Base-by-base conservation (phyloP, 2,113 vertebrate species). In the Rhinoderma darwinii region DNA sequence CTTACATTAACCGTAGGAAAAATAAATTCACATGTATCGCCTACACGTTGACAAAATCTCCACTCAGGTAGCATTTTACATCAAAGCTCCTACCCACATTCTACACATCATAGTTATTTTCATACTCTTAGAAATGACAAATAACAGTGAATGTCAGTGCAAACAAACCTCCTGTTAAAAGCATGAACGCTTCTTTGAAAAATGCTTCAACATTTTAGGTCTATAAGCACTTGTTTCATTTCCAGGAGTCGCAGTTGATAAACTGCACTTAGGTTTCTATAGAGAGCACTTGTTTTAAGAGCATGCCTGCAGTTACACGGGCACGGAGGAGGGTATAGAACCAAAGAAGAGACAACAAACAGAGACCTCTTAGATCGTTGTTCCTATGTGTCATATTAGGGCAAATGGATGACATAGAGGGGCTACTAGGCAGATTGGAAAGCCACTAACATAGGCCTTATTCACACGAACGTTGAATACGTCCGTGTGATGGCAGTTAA, bases 261-360 rank as follows among this genome's bases (percentile, higher is more conserved):
- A 47, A 50, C 41, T 50, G 44, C 2, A 63, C 51, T 12, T 2
- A 83, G 88, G 27, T 25, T 12, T 22, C 35, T 27, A 61, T 7
- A 86, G 77, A 70, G n/a, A 43, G 74, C 41, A 75, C 73, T 75
- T 47, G 35, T 72, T 72, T 72, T 72, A 72, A 72, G 68, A 72
- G 68, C 20, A 11, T 41, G 68, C 35, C 37, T 41, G 35, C 9
- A 39, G 68, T 22, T 39, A 72, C 18, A 20, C 0, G 6, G 66
- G 66, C 68, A 39, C 37, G 35, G 68, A 41, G 20, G 3, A 10
- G 20, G 27, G 66, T 70, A 41, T 0, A 22, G 35, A 20, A 4
- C 35, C 35, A 22, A 41, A n/a, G 18, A 72, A 72, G 22, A 9
- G 30, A 12, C 9, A 3, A 32, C n/a, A 61, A n/a, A 61, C n/a